Evolutionary conservation across 2,113 vertebrate genomes (phyloP).

Genomic region (Oryzias woworae): DNA sequence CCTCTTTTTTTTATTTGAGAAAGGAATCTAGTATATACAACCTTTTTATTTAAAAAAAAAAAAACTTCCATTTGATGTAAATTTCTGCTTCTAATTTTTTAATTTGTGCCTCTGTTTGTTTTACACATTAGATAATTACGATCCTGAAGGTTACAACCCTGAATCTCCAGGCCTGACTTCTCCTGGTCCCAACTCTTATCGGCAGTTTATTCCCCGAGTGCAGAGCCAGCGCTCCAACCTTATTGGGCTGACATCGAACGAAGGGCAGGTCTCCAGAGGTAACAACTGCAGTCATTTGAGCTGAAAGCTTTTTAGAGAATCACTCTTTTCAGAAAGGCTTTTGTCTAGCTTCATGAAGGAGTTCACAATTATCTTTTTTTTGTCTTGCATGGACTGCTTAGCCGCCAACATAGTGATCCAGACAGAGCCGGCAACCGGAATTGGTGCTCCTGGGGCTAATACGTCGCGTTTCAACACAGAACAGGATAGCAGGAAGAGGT

Average conservation of each 20-base stretch:
- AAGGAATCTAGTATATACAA: too few relatives aligned
- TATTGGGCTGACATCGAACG: slow-evolving; percentile 94
- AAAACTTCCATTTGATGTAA: too few relatives aligned
- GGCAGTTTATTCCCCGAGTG: slow-evolving; percentile 94
- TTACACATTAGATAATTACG: slow-evolving; percentile 85
- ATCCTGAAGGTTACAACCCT: slow-evolving; percentile 98
- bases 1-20: too few relatives aligned
- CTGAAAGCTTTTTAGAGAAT: too few relatives aligned
- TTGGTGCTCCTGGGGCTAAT: slow-evolving; percentile 77
- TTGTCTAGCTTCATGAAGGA: not conserved
- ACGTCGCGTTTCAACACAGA: slow-evolving; percentile 86
- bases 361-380: not conserved
- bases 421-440: slow-evolving; percentile 84
- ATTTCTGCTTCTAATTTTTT: too few relatives aligned
- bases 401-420: slow-evolving; percentile 96
- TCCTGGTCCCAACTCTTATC: slow-evolving; percentile 88
- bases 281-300: slow-evolving; percentile 5
- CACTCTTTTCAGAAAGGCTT: not conserved
- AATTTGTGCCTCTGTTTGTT: slow-evolving; percentile 5
- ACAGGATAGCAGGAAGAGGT: slow-evolving; percentile 88
- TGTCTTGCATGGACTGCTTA: slow-evolving; percentile 53
- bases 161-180: slow-evolving; percentile 96
- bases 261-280: slow-evolving; percentile 92
- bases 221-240: slow-evolving; percentile 95
- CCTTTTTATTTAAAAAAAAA: too few relatives aligned